Evolutionary conservation across 92 coral and sea anemone species (phyloP), one percentile per base, ranked within the genome.

Genomic region (Blastomussa wellsi): DNA sequence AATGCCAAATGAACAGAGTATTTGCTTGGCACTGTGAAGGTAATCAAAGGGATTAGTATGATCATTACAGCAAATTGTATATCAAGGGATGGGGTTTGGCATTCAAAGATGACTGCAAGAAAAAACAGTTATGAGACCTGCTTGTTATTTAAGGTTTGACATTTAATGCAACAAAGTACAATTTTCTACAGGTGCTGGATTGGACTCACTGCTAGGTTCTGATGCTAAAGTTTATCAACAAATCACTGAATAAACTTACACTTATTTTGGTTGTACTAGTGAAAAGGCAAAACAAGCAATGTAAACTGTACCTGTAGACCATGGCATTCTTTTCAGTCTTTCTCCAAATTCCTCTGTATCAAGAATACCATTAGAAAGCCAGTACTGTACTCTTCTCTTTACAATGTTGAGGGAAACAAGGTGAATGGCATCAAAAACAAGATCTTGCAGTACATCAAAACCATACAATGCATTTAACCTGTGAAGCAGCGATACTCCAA

Each of bases 401-500:
- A 77, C 47, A 35, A 77, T 77, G 81, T 77, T 77, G 3, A 77
- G 81, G 68, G 79, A 49, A 74, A 74, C 33, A 74, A 74, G 82
- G 65, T 31, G 79, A 62, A 76, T 86, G 10, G 84, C 89, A 52
- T 77, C 81, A 77, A 77, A 55, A 9, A 53, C 66, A 32, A 77
- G 32, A 52, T 77, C 81, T 6, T 17, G 39, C 55, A 77, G 67
- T 77, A 53, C 81, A 77, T 77, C 68, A 52, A 77, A 77, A 77
- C 81, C 81, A 32, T 55, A 77, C 81, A 77, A 77, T 0, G 78
- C 78, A 74, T 74, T 41, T 39, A 74, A 74, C 29, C 59, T 41
- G 78, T 74, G 53, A 74, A 77, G 80, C 44, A 32, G 80, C 3
- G 80, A 17, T 24, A 77, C 81, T 77, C 81, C 81, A 77, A 52